Conservation (phyloP, 2,888 invertebrate genomes). For the Eupithecia pulchellata region DNA sequence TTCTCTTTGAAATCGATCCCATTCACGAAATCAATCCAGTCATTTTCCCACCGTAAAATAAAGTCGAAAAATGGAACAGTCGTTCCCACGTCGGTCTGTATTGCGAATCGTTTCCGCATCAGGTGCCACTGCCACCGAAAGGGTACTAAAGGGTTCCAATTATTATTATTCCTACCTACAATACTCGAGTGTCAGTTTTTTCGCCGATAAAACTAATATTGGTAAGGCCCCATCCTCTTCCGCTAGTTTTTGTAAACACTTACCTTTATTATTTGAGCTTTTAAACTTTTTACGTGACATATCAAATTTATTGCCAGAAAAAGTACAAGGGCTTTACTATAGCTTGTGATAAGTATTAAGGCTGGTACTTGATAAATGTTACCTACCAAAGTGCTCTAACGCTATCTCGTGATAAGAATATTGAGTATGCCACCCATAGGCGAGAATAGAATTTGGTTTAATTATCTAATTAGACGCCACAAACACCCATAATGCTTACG, state of each 20-base stretch:
- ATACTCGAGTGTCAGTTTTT: slow-evolving; percentile 81
- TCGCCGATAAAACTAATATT: slow-evolving; percentile 84
- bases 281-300: slow-evolving; percentile 60
- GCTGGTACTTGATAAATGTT: slow-evolving; percentile 27
- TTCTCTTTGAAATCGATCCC: slow-evolving; percentile 7
- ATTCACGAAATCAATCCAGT: slow-evolving; percentile 13
- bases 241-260: slow-evolving; percentile 79
- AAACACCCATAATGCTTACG: slow-evolving; percentile 74
- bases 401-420: slow-evolving; percentile 60
- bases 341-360: background rate
- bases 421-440: slow-evolving; percentile 75
- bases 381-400: slow-evolving; percentile 38
- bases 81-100: slow-evolving; percentile 70
- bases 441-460: slow-evolving; percentile 68
- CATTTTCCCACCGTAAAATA: slow-evolving; percentile 28
- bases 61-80: slow-evolving; percentile 34
- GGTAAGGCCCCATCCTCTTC: slow-evolving; percentile 82
- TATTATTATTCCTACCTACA: slow-evolving; percentile 73
- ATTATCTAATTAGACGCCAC: slow-evolving; percentile 80
- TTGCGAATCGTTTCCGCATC: slow-evolving; percentile 83
- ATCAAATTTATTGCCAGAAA: slow-evolving; percentile 57
- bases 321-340: slow-evolving; percentile 19
- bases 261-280: slow-evolving; percentile 72
- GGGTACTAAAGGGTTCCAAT: slow-evolving; percentile 78
- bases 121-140: slow-evolving; percentile 78